A percentile compares a stretch with the other conserved stretches of the same genome.
Conservation (phyloP, 1,140 invertebrate genomes). For the Trichogramma pretiosum region DNA sequence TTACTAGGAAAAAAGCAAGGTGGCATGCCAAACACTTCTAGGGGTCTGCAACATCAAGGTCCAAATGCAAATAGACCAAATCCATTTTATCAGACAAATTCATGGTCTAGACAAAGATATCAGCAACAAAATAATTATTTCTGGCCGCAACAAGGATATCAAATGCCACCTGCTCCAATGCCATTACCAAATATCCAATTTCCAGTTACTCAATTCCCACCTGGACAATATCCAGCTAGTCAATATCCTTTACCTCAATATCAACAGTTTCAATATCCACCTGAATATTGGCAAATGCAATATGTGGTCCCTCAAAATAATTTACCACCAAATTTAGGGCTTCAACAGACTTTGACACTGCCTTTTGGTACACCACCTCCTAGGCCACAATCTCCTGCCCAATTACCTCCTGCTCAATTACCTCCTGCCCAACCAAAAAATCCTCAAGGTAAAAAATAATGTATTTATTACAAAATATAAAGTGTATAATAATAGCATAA, state of each 20-base stretch:
- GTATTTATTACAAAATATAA: too few species aligned
- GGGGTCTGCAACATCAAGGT: conserved; percentile 24
- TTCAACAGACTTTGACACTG: conserved; percentile 6
- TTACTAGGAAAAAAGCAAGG: conserved; percentile 14
- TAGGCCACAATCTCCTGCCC: conserved; percentile 22
- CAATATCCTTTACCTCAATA: too few species aligned
- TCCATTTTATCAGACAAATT: conserved; percentile 10
- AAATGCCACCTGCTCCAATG: too few species aligned
- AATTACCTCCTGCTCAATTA: not conserved
- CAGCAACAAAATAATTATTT: conserved; percentile 11
- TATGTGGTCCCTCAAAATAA: conserved; percentile 8
- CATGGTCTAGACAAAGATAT: conserved; percentile 9
- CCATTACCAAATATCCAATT: too few species aligned
- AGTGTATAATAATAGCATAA: not conserved
- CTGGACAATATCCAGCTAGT: too few species aligned
- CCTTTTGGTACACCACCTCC: conserved; percentile 17
- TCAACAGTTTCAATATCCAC: too few species aligned
- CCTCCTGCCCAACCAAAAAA: not conserved
- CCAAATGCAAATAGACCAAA: conserved; percentile 5
- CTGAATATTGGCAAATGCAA: too few species aligned
- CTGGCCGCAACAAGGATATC: too few species aligned
- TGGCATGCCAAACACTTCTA: conserved; percentile 34
- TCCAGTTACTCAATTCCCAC: too few species aligned
- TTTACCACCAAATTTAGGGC: not conserved
- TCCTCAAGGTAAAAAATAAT: too few species aligned